Evolutionary conservation across 2,113 vertebrate genomes (phyloP), one percentile per base, ranked within the genome.

Genomic region (Platysteira castanea): DNA sequence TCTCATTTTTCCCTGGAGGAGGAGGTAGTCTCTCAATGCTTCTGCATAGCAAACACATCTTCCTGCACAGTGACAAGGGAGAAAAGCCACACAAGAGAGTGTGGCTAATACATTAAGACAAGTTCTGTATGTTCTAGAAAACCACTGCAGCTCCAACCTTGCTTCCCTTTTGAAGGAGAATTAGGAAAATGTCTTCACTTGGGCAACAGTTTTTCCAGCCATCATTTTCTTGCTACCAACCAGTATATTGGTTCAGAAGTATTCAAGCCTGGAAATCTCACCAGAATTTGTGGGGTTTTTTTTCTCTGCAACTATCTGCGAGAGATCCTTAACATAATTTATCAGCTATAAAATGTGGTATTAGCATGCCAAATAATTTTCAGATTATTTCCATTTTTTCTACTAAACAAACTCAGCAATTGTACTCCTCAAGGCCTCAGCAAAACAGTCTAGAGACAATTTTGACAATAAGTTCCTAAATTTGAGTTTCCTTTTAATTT

Each of bases 241-340:
- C 87, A 59, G 33, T 64, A 39, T 35, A 76, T 31, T 61, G 31
- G 49, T 93, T 78, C 28, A 73, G 77, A 87, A 93, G 75, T 79
- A 81, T 65, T 77, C 71, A 94, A 83, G 47, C 68, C 77, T 14
- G 28, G 26, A 89, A 60, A 28, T 57, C 44, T 84, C 70, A 74
- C 28, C 71, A 59, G 84, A 91, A 70, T 96, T 89, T 50, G 12
- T 75, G 47, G 10, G 10, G 1, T 3, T 39, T 94, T 86, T 90
- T 90, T 95, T 88, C 68, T 83, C 42, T 85, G 90, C 52, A 94
- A 75, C 44, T 91, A 92, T 65, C 61, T n/a, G n/a, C n/a, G 56
- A 64, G 49, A 84, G 30, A 79, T 18, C 33, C 63, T 90, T 94
- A 87, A 87, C 94, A 70, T n/a, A 86, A 91, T 63, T 91, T 54